Base-by-base conservation (phyloP, 2,113 vertebrate genomes). In the Fulica atra region DNA sequence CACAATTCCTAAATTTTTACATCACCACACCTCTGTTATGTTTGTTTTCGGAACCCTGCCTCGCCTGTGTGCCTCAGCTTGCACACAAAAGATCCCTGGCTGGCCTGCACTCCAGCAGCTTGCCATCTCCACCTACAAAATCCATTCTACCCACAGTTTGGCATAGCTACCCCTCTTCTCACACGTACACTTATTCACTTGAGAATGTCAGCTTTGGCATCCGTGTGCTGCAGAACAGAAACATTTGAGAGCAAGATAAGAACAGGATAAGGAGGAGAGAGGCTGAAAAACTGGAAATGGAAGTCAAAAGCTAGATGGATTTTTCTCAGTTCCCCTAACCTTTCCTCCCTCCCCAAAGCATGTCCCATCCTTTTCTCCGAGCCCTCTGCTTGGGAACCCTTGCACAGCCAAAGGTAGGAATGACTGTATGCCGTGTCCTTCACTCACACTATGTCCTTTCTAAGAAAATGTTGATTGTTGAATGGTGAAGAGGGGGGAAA, bases 221-320 rank as follows among this genome's bases (percentile, higher is more conserved):
- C 69, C 81, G 72, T 4, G 54, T 90, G 51, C 69, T 92, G 25
- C 48, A 86, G 42, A 78, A 38, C 68, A 93, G 77, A 86, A 95
- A 79, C 38, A 35, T 78, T 91, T 91, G 38, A 96, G 77, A 92
- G 80, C 10, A 29, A 88, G 80, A 90, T 95, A 95, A 95, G 86
- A 93, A 71, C 8, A 13, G 31, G 59, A 35, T 83, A 83, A 93
- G 76, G 60, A 36, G 31, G 18, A 83, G 82, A 86, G 48, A 66
- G 51, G 21, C 66, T 78, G 66, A 83, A 92, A 88, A 61, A 25
- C 31, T 72, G 36, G 44, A 79, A 93, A 59, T 20, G 24, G 56
- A 71, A 6, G 8, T 25, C 51, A 68, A 73, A 86, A 88, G 16
- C 46, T 91, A 3, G 0, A 19, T 36, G 72, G 68, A 78, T 56